phyloP scores from a whole-genome alignment of 2,113 vertebrate genomes.

The Tympanuchus pallidicinctus region DNA sequence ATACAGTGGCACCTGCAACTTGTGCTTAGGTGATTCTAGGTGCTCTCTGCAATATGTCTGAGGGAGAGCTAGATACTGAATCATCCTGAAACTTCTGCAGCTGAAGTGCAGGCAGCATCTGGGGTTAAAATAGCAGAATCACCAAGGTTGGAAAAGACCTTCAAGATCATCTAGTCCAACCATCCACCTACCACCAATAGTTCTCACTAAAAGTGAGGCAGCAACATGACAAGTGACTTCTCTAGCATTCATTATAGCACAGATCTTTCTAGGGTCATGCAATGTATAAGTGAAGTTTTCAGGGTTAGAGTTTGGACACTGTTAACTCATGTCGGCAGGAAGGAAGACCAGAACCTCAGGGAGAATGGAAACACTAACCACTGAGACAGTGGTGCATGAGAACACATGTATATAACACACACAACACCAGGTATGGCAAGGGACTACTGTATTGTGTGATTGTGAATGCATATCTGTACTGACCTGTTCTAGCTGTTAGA shows the following conservation, averaged over 20 bases:
- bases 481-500: background rate
- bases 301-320: background rate
- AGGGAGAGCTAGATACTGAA: background rate
- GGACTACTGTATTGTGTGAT: too few relatives aligned
- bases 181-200: too few relatives aligned
- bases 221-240: background rate
- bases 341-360: background rate
- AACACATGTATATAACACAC: background rate
- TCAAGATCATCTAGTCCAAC: too few relatives aligned
- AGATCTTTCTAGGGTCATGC: fast-evolving
- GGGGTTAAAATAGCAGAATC: too few relatives aligned
- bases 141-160: too few relatives aligned
- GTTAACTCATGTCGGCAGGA: background rate
- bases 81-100: background rate
- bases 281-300: background rate
- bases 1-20: background rate
- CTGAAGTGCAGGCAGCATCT: background rate
- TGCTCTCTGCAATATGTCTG: background rate
- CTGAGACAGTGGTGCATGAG: too few relatives aligned
- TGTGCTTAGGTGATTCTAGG: background rate
- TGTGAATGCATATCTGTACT: background rate
- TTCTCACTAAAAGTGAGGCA: background rate
- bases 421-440: too few relatives aligned
- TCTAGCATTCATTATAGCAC: background rate
- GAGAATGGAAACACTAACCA: background rate